Conservation (phyloP, 2,888 invertebrate genomes). For the Euzophera pinguis region DNA sequence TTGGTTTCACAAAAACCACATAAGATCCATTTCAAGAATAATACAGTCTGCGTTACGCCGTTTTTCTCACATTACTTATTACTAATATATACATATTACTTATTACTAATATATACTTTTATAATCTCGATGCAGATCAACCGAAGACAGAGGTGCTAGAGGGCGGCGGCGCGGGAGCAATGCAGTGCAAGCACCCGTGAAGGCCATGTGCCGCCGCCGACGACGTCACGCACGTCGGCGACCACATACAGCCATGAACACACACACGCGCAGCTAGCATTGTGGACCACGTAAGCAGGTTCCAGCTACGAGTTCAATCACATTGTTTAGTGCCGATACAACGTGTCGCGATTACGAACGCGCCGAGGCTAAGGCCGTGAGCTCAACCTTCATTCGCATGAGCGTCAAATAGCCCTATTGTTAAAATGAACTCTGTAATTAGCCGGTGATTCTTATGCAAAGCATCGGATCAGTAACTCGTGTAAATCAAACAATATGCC, state of each 20-base stretch:
- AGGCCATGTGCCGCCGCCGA: slow-evolving; percentile 52
- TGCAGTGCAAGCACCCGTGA: slow-evolving; percentile 59
- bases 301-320: slow-evolving; percentile 61
- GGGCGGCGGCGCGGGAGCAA: slow-evolving; percentile 18
- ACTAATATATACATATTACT: too few species aligned
- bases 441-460: slow-evolving; percentile 37
- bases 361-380: slow-evolving; percentile 38
- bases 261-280: slow-evolving; percentile 31
- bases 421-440: slow-evolving; percentile 45
- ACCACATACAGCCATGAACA: slow-evolving; percentile 33
- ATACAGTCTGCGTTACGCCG: too few species aligned
- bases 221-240: slow-evolving; percentile 54
- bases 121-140: background rate
- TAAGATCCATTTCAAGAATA: too few species aligned
- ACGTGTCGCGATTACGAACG: slow-evolving; percentile 40
- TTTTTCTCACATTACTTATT: background rate
- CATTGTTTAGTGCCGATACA: slow-evolving; percentile 37
- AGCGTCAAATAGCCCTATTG: slow-evolving; percentile 17
- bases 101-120: too few species aligned
- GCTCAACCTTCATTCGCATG: slow-evolving; percentile 21
- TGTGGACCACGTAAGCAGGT: slow-evolving; percentile 39
- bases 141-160: background rate
- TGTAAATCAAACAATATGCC: slow-evolving; percentile 52
- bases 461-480: slow-evolving; percentile 15
- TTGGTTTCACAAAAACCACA: too few species aligned